phyloP scores from a whole-genome alignment of 2,797 vertebrate genomes.

The Astyanax mexicanus region DNA sequence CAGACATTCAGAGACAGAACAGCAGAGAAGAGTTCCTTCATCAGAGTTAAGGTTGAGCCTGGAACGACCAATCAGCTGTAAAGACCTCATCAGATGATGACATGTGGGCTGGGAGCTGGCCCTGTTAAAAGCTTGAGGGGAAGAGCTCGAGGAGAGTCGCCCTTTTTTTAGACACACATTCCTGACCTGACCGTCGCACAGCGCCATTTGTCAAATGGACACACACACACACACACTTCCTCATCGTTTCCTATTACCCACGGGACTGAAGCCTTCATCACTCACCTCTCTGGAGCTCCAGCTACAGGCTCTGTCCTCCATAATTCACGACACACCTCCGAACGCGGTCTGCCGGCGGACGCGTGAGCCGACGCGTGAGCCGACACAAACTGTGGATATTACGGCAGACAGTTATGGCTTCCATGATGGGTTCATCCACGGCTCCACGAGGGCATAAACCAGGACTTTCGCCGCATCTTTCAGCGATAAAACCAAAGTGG shows the following conservation, averaged over 20 bases:
- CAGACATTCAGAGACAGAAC: neutral
- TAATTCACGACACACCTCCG: conserved; percentile 49
- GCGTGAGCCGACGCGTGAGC: conserved; percentile 1
- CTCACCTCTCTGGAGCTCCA: conserved; percentile 8
- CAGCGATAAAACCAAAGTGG: neutral
- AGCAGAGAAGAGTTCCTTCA: neutral
- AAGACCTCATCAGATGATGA: conserved; percentile 37
- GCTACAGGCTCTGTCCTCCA: conserved; percentile 35
- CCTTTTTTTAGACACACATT: conserved; percentile 16
- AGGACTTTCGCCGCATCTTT: conserved; percentile 13
- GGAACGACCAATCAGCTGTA: conserved; percentile 48
- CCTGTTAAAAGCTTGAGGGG: conserved; percentile 35
- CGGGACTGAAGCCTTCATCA: conserved; percentile 25
- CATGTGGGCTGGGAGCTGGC: conserved; percentile 24
- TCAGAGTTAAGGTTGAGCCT: conserved; percentile 31
- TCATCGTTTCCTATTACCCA: conserved; percentile 22
- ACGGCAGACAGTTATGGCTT: conserved; percentile 36
- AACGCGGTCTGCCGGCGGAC: conserved; percentile 17
- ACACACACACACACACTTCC: neutral
- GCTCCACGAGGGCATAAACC: conserved; percentile 28
- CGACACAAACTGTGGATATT: conserved; percentile 42
- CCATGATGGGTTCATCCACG: conserved; percentile 46
- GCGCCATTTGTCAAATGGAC: conserved; percentile 3
- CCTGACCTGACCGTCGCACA: conserved; percentile 30
- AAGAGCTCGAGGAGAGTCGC: conserved; percentile 26